These are phyloP conservation scores for Schmidtea mediterranea DNA, from an alignment of 1,140 invertebrate genomes.

Conservation along the genomic window DNA sequence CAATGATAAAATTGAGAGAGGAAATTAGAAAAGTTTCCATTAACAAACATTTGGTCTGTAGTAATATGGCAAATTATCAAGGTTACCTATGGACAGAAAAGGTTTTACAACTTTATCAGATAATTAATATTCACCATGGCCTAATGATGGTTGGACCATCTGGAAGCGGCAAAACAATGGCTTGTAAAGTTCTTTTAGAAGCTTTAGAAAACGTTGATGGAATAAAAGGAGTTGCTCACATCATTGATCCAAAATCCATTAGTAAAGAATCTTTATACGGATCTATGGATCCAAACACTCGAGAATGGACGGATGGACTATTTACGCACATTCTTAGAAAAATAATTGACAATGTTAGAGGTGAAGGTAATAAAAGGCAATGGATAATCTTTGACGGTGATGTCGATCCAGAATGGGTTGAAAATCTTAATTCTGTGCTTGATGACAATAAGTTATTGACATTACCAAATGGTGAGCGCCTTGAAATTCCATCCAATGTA, in stretches of 20 bases:
- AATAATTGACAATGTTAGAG: slow-evolving; percentile 95
- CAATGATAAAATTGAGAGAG: slow-evolving; percentile 61
- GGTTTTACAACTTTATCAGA: slow-evolving; percentile 76
- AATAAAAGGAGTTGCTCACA: slow-evolving; percentile 79
- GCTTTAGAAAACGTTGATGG: slow-evolving; percentile 76
- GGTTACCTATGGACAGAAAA: slow-evolving; percentile 55
- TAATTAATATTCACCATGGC: slow-evolving; percentile 89
- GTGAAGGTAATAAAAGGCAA: slow-evolving; percentile 88
- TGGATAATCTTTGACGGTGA: slow-evolving; percentile 99
- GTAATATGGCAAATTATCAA: slow-evolving; percentile 55
- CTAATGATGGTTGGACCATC: slow-evolving; percentile 99
- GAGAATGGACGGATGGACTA: slow-evolving; percentile 95
- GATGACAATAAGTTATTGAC: slow-evolving; percentile 96
- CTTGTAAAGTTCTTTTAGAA: slow-evolving; percentile 79
- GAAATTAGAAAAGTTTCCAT: slow-evolving; percentile 71
- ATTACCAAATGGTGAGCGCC: slow-evolving; percentile 83
- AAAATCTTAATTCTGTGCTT: slow-evolving; percentile 91
- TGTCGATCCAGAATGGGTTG: slow-evolving; percentile 90
- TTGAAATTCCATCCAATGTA: slow-evolving; percentile 90
- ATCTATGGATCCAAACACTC: slow-evolving; percentile 83
- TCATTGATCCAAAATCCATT: slow-evolving; percentile 83
- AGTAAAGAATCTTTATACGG: slow-evolving; percentile 92
- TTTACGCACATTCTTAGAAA: slow-evolving; percentile 83
- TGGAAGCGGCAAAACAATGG: slow-evolving; percentile 83
- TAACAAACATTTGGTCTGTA: slow-evolving; percentile 73